A percentile compares a stretch with the other conserved stretches of the same genome.
Evolutionary conservation across 2,113 vertebrate genomes (phyloP).

Genomic region (Eretmochelys imbricata): DNA sequence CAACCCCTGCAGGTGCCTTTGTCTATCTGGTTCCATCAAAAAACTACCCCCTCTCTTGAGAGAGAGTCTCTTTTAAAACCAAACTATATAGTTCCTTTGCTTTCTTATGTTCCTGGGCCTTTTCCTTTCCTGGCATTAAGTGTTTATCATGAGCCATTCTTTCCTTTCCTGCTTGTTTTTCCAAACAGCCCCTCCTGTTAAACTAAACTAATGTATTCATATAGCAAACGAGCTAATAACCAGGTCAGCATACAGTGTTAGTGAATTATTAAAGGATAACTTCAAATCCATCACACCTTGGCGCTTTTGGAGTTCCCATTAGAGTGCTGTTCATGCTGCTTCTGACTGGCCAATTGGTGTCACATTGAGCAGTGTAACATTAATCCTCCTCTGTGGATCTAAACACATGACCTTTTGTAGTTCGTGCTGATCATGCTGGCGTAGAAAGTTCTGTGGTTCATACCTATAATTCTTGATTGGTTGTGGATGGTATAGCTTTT

Average conservation of each 20-base stretch:
- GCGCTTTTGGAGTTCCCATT: constrained; percentile 12
- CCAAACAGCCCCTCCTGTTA: accelerated
- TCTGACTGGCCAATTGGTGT: constrained; percentile 13
- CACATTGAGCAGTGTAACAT: neutral
- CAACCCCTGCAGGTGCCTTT: neutral
- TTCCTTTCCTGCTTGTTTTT: neutral
- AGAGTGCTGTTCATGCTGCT: neutral
- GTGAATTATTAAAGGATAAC: neutral
- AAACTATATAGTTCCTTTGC: neutral
- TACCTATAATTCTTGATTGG: neutral
- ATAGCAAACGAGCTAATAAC: neutral
- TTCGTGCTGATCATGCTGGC: neutral
- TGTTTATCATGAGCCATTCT: neutral
- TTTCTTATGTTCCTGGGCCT: neutral
- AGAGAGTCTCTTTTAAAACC: neutral
- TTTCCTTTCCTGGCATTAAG: neutral
- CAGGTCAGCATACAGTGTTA: neutral
- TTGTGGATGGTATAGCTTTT: neutral
- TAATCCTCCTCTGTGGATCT: neutral
- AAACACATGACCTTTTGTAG: neutral
- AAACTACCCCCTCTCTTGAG: neutral
- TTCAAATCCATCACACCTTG: neutral
- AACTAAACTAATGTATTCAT: neutral
- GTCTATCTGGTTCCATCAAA: neutral
- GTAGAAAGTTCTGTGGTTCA: neutral